A percentile compares a stretch with the other conserved stretches of the same genome.
phyloP scores from a whole-genome alignment of 2,113 vertebrate species.

The Columbina picui region DNA sequence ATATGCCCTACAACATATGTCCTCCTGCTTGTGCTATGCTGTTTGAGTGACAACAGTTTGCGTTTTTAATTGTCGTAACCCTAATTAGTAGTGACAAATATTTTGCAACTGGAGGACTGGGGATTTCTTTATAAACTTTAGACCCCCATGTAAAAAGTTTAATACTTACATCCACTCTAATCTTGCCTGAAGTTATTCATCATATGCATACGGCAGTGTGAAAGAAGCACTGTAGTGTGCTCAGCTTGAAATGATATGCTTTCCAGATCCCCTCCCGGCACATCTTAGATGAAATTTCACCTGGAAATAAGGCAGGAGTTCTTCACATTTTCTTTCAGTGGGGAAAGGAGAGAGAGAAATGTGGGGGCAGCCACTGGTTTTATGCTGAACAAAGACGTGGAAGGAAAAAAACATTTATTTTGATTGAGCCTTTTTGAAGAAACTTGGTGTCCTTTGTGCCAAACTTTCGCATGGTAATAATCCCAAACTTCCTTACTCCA shows the following conservation, averaged over 20 bases:
- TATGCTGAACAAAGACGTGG: neutral
- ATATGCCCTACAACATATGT: neutral
- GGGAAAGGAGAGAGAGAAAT: neutral
- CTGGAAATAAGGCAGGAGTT: neutral
- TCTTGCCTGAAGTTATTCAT: neutral
- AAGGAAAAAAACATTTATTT: neutral
- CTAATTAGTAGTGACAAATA: slow-evolving; percentile 22
- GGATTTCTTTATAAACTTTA: neutral
- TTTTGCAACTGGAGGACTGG: neutral
- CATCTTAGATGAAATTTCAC: neutral
- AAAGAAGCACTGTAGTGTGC: neutral
- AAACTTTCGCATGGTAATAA: neutral
- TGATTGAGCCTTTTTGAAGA: neutral
- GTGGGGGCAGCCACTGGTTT: neutral
- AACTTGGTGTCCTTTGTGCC: neutral
- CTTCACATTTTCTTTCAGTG: neutral
- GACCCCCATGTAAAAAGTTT: neutral
- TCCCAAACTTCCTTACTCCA: neutral
- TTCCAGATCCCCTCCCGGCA: neutral
- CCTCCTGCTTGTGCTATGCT: neutral
- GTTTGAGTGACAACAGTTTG: slow-evolving; percentile 1
- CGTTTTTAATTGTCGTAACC: neutral
- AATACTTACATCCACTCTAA: neutral
- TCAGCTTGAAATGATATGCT: neutral
- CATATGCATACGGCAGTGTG: neutral